These are phyloP conservation scores for Oligia strigilis DNA, from an alignment of 2,888 invertebrate species.

Conservation along the genomic window DNA sequence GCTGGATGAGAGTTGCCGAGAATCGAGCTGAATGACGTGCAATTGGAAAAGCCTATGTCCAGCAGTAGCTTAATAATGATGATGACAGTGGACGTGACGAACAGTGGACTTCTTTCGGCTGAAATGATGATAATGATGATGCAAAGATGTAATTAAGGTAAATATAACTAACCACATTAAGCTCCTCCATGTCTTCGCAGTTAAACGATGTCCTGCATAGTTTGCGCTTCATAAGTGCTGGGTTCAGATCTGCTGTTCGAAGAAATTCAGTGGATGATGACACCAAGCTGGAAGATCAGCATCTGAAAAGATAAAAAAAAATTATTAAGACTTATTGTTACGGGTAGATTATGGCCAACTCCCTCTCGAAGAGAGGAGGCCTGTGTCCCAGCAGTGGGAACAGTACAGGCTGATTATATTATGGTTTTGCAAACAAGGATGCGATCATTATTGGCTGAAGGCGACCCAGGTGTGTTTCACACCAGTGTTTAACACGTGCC, in stretches of 20 bases:
- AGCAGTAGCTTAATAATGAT: not conserved
- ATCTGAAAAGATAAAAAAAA: conserved; percentile 48
- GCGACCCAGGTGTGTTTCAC: too few relatives aligned
- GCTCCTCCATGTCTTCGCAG: conserved; percentile 89
- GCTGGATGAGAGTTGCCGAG: too few relatives aligned
- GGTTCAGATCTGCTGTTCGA: conserved; percentile 16
- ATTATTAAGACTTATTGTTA: not conserved
- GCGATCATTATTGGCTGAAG: too few relatives aligned
- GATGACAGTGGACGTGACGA: not conserved
- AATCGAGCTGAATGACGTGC: not conserved
- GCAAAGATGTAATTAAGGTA: not conserved
- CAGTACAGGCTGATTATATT: too few relatives aligned
- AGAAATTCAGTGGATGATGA: conserved; percentile 28
- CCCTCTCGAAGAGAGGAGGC: too few relatives aligned
- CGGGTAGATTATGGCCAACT: not conserved
- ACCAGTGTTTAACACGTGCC: too few relatives aligned
- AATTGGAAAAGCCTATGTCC: not conserved
- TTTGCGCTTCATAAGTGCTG: conserved; percentile 87
- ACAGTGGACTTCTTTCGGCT: not conserved
- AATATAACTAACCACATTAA: conserved; percentile 81
- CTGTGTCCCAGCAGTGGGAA: too few relatives aligned
- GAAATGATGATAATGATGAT: not conserved
- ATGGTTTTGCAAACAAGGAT: too few relatives aligned
- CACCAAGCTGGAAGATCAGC: conserved; percentile 6
- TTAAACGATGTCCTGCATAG: conserved; percentile 83